phyloP scores from a whole-genome alignment of 2,113 vertebrate species.

The Anarhynchus alexandrinus region DNA sequence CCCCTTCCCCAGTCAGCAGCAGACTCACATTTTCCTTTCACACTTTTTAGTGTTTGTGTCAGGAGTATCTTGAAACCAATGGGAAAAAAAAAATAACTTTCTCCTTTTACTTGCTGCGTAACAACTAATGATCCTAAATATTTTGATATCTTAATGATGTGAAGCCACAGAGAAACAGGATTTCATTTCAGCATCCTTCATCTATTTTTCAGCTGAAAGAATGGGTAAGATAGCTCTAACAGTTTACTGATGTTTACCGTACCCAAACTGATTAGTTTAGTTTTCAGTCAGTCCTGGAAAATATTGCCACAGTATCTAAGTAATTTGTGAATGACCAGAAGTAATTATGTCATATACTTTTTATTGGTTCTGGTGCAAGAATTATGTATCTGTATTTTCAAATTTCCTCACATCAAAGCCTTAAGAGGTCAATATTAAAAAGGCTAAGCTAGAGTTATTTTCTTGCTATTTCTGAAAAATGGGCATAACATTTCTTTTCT shows the following conservation, averaged over 20 bases:
- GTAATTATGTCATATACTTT: background rate
- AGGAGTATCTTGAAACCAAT: background rate
- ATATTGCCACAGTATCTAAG: background rate
- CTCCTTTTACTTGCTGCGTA: background rate
- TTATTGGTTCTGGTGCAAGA: background rate
- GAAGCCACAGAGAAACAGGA: background rate
- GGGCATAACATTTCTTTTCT: background rate
- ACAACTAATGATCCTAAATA: background rate
- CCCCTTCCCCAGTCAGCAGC: background rate
- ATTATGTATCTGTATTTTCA: background rate
- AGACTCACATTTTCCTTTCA: background rate
- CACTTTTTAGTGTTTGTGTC: background rate
- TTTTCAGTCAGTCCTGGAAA: background rate
- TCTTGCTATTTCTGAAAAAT: background rate
- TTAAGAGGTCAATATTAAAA: background rate
- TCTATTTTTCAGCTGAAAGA: background rate
- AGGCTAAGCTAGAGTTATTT: background rate
- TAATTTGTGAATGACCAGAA: background rate
- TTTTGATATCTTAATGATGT: background rate
- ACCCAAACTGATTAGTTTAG: background rate
- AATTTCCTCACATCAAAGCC: background rate
- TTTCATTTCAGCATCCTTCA: background rate
- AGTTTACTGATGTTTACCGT: background rate
- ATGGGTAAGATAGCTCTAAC: background rate
- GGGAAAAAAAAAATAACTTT: background rate